Conservation (phyloP, 2,888 invertebrate species). For the Exocentrus adspersus region DNA sequence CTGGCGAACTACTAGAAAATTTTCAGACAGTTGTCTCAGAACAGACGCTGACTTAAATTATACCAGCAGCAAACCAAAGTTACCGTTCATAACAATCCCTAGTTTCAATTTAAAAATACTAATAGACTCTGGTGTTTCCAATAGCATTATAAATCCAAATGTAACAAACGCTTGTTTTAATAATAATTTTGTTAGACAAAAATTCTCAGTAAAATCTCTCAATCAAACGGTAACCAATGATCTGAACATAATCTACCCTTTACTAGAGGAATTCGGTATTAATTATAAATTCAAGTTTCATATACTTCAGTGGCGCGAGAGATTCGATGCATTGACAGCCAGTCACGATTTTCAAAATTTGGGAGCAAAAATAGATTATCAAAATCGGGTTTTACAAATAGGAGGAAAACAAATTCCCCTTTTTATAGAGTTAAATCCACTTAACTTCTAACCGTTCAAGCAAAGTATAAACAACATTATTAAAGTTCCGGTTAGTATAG, state of each 20-base stretch:
- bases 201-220: neutral
- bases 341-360: slow-evolving; percentile 7
- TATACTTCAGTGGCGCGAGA: neutral
- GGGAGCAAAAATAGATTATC: slow-evolving; percentile 14
- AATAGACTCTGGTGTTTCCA: slow-evolving; percentile 28
- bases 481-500: slow-evolving; percentile 2
- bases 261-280: neutral
- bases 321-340: slow-evolving; percentile 5
- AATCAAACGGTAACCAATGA: neutral
- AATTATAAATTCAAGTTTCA: neutral
- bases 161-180: slow-evolving; percentile 17
- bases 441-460: slow-evolving; percentile 1
- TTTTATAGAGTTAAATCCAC: slow-evolving; percentile 5
- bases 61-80: slow-evolving; percentile 29
- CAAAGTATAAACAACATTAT: neutral
- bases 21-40: neutral
- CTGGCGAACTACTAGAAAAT: neutral
- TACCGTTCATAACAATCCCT: slow-evolving; percentile 31
- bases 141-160: slow-evolving; percentile 25
- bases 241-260: neutral
- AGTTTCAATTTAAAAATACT: slow-evolving; percentile 23
- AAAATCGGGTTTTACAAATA: slow-evolving; percentile 7
- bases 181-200: slow-evolving; percentile 3
- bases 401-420: slow-evolving; percentile 1
- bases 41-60: neutral